phyloP scores from a whole-genome alignment of 2,797 vertebrate species.

The Hemitrygon akajei region DNA sequence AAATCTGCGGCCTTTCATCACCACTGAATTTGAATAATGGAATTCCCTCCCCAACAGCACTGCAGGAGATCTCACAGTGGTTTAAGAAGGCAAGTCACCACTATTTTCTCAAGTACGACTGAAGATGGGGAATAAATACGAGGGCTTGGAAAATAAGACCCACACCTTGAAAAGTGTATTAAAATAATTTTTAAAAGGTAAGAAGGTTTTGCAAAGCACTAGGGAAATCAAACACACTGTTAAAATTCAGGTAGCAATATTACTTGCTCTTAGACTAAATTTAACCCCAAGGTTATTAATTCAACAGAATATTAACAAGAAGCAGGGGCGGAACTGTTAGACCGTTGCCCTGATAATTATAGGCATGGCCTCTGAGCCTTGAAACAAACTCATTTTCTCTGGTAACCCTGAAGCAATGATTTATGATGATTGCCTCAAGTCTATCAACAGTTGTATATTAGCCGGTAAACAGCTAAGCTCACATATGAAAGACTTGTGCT shows the following conservation, averaged over 20 bases:
- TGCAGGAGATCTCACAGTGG: too few relatives aligned
- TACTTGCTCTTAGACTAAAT: background rate
- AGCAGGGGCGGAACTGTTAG: background rate
- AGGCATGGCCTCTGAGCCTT: background rate
- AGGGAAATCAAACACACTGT: background rate
- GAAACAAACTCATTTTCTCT: background rate
- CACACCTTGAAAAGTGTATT: too few relatives aligned
- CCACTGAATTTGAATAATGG: too few relatives aligned
- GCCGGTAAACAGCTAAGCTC: background rate
- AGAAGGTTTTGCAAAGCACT: background rate
- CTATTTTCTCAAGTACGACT: too few relatives aligned
- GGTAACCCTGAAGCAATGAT: conserved; percentile 1
- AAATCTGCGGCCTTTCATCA: too few relatives aligned
- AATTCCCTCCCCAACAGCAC: too few relatives aligned
- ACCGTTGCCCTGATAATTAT: background rate
- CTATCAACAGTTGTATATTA: background rate
- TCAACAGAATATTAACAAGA: background rate
- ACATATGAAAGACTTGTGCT: background rate
- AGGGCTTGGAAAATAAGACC: too few relatives aligned
- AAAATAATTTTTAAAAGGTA: too few relatives aligned
- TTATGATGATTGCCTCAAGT: background rate
- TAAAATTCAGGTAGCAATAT: background rate
- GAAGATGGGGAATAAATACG: too few relatives aligned
- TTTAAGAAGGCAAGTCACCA: too few relatives aligned
- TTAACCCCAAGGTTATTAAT: background rate